Base-by-base conservation (phyloP, 2,797 vertebrate species). In the Coreius guichenoti region DNA sequence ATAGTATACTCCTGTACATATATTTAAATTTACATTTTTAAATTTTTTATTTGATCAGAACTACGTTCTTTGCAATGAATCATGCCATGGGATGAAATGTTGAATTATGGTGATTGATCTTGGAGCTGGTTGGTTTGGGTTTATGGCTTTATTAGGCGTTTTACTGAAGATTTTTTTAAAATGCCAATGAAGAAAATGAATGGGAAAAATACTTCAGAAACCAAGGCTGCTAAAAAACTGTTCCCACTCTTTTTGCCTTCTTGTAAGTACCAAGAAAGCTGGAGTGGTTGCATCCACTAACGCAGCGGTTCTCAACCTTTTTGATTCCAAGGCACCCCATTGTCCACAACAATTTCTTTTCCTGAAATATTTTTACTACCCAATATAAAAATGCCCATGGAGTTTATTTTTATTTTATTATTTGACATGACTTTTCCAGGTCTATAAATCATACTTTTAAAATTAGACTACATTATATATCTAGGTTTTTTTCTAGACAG, bases 71-170 rank as follows among this genome's bases (percentile, higher is more conserved):
- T 39, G 33, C 12, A 58, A 58, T 39, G 51, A 13, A 76, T 36
- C 19, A 39, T 76, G 31, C 21, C 74, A 58, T 58, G 33, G 74
- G 31, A 58, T 77, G 33, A 39, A 36, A 39, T n/a, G 21, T 16
- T 58, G 23, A 77, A 39, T 26, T n/a, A 54, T 77, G 54, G 54
- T 77, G 75, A 39, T 56, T 74, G 14, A 49, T 74, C 45, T 74
- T 29, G 45, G 26, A 9, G 36, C 21, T 74, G 47, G 17, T 74
- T 77, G 21, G 45, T 39, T 80, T 68, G 45, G 78, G 47, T 49
- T 80, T 43, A 33, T n/a, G 33, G 51, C 26, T 61, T 58, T 33
- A 51, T 33, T 54, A 58, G 36, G 11, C 0, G 7, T 73, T 73
- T 36, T 31, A 74, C 14, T 47, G 14, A 43, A 65, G 19, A 6